Base-by-base conservation (phyloP, 1,140 invertebrate genomes). In the Sinella curviseta region DNA sequence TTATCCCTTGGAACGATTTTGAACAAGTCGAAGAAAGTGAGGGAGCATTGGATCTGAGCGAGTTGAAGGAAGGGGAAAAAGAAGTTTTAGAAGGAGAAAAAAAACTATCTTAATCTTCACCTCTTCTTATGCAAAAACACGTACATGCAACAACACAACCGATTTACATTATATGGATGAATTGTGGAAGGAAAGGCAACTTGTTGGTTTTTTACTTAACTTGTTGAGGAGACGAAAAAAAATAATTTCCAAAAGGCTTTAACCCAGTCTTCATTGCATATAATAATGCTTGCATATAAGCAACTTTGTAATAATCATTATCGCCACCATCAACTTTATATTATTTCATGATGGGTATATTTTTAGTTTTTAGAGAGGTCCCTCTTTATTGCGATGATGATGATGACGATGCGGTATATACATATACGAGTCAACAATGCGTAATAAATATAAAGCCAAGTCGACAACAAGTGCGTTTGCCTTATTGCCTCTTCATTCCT, bases 121-220 rank as follows among this genome's bases (percentile, higher is more conserved):
- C 14, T 48, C 70, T 28, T 30, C 33, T 75, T 75, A 75, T 75
- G 74, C 74, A 75, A 75, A 75, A 75, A 75, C 74, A 75, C 74
- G 74, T 54, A 8, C 70, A 30, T 17, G 8, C 39, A 12, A 65
- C 8, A 65, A n/a, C n/a, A n/a, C n/a, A n/a, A n/a, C n/a, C n/a
- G n/a, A n/a, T n/a, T n/a, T n/a, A n/a, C n/a, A n/a, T n/a, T n/a
- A n/a, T n/a, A n/a, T n/a, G n/a, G n/a, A n/a, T n/a, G n/a, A n/a
- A n/a, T n/a, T n/a, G n/a, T n/a, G n/a, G n/a, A n/a, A n/a, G n/a
- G n/a, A n/a, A n/a, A n/a, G 4, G 8, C 55, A 60, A 60, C 55
- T 60, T 60, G 55, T 60, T 60, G 55, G 55, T n/a, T n/a, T n/a
- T n/a, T n/a, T n/a, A n/a, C n/a, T n/a, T n/a, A n/a, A n/a, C n/a